Base-by-base conservation (phyloP, 2,888 invertebrate genomes). In the Megamerina dolium region DNA sequence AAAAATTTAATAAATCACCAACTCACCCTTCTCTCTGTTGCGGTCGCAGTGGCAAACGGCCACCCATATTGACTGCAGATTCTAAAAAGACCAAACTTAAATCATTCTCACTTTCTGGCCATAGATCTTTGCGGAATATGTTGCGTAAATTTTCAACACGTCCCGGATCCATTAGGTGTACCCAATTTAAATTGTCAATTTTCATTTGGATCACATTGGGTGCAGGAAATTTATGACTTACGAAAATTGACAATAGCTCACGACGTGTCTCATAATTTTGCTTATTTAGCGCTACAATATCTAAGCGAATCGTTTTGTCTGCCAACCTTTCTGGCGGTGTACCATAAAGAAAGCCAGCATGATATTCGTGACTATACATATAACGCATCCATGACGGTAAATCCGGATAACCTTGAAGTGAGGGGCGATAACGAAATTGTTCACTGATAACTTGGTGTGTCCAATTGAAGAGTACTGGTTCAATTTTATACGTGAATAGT, bases 101-200 rank as follows among this genome's bases (percentile, higher is more conserved):
- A 62, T 88, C 85, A 21, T 78, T 75, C 17, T 77, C 77, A 55
- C 86, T 86, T 52, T 84, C 83, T 14, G 77, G 78, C 91, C 92
- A 92, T 12, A 92, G 73, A 46, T 82, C 79, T 21, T 81, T 79
- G 18, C 82, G 78, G 57, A 91, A 83, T 40, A 92, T 82, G 56
- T 87, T 83, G 51, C 87, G 79, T 4, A 93, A 72, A 23, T 80
- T 78, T 26, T 83, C 81, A 72, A 87, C 83, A 44, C 84, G 76
- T 52, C 70, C 78, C 13, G 79, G 77, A 67, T 88, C 84, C 63
- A 92, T 83, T 61, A 92, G 75, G 62, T 93, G 90, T 52, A 90
- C 88, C 41, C 91, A 87, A 62, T 92, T 90, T 18, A 91, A 73
- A 69, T 92, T 92, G 66, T 90, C 86, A 36, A 93, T 87, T 72